Conservation (phyloP, 2,888 invertebrate genomes). For the Carabus problematicus region DNA sequence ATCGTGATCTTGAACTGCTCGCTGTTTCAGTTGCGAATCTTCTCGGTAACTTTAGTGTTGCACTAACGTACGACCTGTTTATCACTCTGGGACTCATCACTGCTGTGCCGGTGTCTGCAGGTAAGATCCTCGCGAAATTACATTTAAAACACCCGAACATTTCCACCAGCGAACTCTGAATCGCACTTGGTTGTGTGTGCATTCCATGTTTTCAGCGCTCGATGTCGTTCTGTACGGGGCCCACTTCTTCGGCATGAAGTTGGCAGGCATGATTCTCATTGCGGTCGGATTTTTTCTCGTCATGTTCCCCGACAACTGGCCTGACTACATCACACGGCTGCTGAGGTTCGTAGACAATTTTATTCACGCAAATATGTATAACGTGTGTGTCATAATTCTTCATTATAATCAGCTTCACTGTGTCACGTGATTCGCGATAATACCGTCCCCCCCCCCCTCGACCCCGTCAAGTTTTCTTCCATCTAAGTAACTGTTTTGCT, state of each 20-base stretch:
- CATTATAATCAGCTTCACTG: not conserved
- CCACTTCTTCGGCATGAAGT: constrained; percentile 91
- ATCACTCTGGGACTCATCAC: constrained; percentile 93
- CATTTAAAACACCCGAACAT: constrained; percentile 1
- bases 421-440: too few species aligned
- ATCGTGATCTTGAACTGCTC: too few species aligned
- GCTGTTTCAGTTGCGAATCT: constrained; percentile 83
- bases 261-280: constrained; percentile 92
- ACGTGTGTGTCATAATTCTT: not conserved
- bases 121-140: too few species aligned
- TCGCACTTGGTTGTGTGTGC: too few species aligned
- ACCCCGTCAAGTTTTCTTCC: constrained; percentile 19
- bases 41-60: constrained; percentile 92
- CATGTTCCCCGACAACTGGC: constrained; percentile 96
- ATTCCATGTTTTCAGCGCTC: too few species aligned
- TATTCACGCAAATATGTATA: too few species aligned
- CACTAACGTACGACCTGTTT: constrained; percentile 92
- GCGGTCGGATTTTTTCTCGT: constrained; percentile 91
- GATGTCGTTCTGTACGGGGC: constrained; percentile 87
- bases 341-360: constrained; percentile 70
- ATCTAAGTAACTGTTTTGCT: constrained; percentile 30
- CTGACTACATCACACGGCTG: constrained; percentile 89
- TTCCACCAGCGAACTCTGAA: not conserved
- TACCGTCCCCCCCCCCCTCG: too few species aligned
- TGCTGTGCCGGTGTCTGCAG: constrained; percentile 93